phyloP scores from a whole-genome alignment of 2,797 vertebrate genomes.

The Scleropages formosus region DNA sequence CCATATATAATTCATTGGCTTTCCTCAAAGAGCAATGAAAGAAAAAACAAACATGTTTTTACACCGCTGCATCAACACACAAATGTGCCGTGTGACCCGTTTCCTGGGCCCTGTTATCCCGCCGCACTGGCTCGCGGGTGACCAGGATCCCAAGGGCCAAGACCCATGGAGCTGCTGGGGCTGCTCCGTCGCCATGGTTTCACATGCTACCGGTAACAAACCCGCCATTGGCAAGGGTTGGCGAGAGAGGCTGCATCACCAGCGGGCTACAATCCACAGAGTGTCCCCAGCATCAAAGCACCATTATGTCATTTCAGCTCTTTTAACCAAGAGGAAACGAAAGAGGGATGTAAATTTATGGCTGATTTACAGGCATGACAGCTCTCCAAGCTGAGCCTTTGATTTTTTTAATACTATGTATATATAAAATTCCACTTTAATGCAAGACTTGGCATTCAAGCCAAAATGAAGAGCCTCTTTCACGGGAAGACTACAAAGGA shows the following conservation, averaged over 20 bases:
- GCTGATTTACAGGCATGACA: background rate
- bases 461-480: background rate
- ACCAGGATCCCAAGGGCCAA: background rate
- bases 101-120: background rate
- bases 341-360: background rate
- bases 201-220: background rate
- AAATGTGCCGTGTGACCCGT: background rate
- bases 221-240: background rate
- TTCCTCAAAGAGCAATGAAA: constrained; percentile 3
- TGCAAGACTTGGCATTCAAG: background rate
- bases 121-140: background rate
- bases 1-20: constrained; percentile 15
- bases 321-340: background rate
- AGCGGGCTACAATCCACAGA: background rate
- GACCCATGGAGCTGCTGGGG: background rate
- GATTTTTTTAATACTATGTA: background rate
- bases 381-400: background rate
- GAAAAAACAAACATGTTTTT: background rate
- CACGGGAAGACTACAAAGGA: background rate
- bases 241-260: background rate
- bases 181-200: background rate
- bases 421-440: background rate
- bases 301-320: constrained; percentile 14
- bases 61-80: background rate
- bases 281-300: background rate